These are phyloP conservation scores for Acyrthosiphon pisum DNA, from an alignment of 1,140 invertebrate species.

Conservation along the genomic window DNA sequence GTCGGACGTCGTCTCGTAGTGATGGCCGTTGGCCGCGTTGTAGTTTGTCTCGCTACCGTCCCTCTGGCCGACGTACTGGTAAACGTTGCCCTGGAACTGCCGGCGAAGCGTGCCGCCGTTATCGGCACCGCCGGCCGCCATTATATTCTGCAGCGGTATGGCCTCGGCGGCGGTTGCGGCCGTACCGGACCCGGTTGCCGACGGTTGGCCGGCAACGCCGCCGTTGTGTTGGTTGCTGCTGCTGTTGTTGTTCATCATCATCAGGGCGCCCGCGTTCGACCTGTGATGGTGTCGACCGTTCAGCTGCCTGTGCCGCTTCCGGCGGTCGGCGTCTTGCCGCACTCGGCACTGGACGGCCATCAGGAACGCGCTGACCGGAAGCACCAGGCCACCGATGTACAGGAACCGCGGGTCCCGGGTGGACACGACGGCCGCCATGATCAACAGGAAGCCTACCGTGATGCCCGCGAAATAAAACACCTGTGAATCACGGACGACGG, in stretches of 20 bases:
- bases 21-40: slow-evolving; percentile 11
- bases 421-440: slow-evolving; percentile 69
- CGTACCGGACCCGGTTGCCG: neutral
- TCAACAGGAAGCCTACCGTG: slow-evolving; percentile 69
- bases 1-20: slow-evolving; percentile 33
- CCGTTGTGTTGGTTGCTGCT: neutral
- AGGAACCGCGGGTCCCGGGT: slow-evolving; percentile 69
- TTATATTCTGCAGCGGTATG: slow-evolving; percentile 45
- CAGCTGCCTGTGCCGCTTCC: slow-evolving; percentile 62
- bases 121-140: neutral
- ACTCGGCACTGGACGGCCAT: slow-evolving; percentile 71
- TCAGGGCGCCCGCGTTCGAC: neutral
- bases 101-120: slow-evolving; percentile 17
- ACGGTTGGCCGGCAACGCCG: neutral
- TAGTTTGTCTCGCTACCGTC: slow-evolving; percentile 16
- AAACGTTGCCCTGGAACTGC: slow-evolving; percentile 41
- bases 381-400: slow-evolving; percentile 69
- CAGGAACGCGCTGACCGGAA: slow-evolving; percentile 69
- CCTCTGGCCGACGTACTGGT: slow-evolving; percentile 37
- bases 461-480: slow-evolving; percentile 71
- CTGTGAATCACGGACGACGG: slow-evolving; percentile 62
- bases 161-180: neutral
- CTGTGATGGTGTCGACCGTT: slow-evolving; percentile 34
- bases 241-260: neutral
- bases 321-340: slow-evolving; percentile 66